phyloP scores from a whole-genome alignment of 2,797 vertebrate genomes.

The Sebastes iracundus region DNA sequence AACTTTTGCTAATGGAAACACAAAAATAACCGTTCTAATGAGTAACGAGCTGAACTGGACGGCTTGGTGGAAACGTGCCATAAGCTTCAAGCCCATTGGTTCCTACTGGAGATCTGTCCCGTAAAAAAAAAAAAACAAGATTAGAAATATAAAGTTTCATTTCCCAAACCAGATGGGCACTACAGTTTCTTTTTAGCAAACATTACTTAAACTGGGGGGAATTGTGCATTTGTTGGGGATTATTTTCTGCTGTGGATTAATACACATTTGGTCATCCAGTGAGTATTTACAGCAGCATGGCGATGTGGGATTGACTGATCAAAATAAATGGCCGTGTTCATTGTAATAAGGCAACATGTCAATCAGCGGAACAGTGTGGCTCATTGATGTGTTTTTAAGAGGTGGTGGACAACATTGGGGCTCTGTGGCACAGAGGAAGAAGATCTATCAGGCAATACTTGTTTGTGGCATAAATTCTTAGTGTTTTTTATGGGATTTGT shows the following conservation, averaged over 20 bases:
- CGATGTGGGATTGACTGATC: background rate
- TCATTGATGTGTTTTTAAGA: slow-evolving; percentile 1
- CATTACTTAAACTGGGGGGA: background rate
- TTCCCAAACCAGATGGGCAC: background rate
- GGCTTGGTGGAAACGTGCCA: no score
- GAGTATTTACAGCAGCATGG: background rate
- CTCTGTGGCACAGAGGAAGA: background rate
- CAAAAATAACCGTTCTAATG: background rate
- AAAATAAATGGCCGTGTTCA: background rate
- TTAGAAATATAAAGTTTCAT: background rate
- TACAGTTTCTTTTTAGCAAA: background rate
- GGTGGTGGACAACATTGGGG: background rate
- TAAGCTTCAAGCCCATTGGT: background rate
- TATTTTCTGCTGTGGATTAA: slow-evolving; percentile 16
- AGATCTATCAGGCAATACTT: background rate
- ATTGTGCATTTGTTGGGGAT: background rate
- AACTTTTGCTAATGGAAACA: no score
- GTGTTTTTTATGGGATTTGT: background rate
- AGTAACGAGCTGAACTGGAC: no score
- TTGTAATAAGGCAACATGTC: background rate
- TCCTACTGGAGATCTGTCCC: background rate
- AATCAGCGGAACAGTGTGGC: background rate
- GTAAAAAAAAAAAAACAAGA: background rate
- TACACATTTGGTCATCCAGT: background rate
- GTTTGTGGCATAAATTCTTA: background rate